Evolutionary conservation across 1,140 invertebrate genomes (phyloP).

Genomic region (Calephelis virginiensis): DNA sequence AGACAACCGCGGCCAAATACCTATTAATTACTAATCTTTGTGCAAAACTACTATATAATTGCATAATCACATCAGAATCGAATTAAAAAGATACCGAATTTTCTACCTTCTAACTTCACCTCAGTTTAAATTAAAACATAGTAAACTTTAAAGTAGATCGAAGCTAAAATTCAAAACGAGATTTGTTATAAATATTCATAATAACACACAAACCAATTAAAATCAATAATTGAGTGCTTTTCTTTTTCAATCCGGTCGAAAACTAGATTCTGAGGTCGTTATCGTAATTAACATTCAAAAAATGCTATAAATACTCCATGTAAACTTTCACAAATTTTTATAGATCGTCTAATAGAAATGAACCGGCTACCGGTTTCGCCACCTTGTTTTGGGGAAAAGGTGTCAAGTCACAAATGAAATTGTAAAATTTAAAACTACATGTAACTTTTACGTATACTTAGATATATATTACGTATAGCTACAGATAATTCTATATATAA

Average conservation of each 20-base stretch:
- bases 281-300: neutral
- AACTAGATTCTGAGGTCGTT: neutral
- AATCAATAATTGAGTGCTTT: conserved; percentile 1
- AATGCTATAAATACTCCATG: conserved; percentile 4
- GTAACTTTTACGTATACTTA: neutral
- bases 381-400: conserved; percentile 3
- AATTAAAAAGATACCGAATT: no score
- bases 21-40: no score
- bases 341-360: neutral
- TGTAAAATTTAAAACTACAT: neutral
- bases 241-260: conserved; percentile 1
- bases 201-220: neutral
- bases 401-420: conserved; percentile 15
- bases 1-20: no score
- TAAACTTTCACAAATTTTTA: conserved; percentile 12
- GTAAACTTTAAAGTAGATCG: no score
- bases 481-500: no score
- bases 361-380: neutral
- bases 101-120: no score
- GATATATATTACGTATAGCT: no score
- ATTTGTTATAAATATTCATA: no score
- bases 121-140: no score
- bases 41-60: no score
- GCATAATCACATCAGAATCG: no score
- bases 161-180: no score